Conservation (phyloP, 2,888 invertebrate species). For the Thecophora atra region DNA sequence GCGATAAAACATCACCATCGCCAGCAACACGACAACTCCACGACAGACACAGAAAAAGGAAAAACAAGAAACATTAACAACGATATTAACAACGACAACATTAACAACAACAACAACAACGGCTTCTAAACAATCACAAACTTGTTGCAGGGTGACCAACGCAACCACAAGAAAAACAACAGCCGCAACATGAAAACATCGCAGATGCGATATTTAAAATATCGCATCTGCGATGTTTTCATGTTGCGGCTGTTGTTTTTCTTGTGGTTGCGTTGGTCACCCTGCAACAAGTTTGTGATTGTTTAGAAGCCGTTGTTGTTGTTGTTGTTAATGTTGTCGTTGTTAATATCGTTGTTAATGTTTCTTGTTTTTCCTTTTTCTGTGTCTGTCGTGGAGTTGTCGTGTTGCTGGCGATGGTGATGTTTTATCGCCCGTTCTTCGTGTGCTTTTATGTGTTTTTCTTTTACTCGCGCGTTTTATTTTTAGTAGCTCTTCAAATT, state of each 20-base stretch:
- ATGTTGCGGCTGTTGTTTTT: too few species aligned
- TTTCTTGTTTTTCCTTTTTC: background rate
- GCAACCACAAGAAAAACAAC: too few species aligned
- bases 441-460: background rate
- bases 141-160: too few species aligned
- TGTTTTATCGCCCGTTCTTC: background rate
- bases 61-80: background rate
- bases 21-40: background rate
- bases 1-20: background rate
- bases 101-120: background rate
- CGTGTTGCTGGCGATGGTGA: background rate
- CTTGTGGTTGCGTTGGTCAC: too few species aligned
- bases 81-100: background rate
- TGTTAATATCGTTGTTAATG: background rate
- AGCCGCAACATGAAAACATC: too few species aligned
- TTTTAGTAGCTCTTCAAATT: too few species aligned
- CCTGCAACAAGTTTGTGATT: too few species aligned
- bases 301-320: background rate
- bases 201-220: too few species aligned
- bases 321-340: background rate
- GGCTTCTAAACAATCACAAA: background rate
- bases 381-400: background rate
- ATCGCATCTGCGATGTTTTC: too few species aligned
- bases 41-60: background rate
- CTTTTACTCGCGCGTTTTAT: too few species aligned